A percentile compares a stretch with the other conserved stretches of the same genome.
phyloP scores from a whole-genome alignment of 2,113 vertebrate genomes.

The Bubo scandiacus region DNA sequence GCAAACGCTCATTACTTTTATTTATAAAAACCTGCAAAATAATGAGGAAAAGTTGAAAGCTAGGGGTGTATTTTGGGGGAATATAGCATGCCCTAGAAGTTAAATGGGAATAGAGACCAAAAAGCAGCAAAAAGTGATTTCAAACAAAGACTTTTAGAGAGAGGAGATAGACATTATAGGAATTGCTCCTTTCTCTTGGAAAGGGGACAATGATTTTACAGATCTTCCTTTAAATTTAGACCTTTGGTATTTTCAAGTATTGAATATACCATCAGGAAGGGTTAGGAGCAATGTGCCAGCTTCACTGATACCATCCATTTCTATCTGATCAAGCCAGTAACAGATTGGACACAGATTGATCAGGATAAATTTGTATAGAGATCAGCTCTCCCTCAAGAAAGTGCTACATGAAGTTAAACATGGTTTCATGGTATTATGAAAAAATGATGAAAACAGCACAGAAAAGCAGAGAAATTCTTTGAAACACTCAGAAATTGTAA shows the following conservation, averaged over 20 bases:
- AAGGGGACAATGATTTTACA: not conserved
- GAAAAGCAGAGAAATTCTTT: not conserved
- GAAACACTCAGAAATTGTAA: not conserved
- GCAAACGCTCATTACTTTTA: not conserved
- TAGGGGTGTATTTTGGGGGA: not conserved
- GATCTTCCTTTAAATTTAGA: conserved; percentile 23
- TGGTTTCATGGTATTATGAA: not conserved
- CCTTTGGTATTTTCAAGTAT: conserved; percentile 21
- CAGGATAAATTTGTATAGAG: not conserved
- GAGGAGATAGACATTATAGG: not conserved
- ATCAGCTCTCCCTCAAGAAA: not conserved
- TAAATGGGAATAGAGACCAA: not conserved
- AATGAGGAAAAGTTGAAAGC: not conserved
- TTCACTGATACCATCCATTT: not conserved
- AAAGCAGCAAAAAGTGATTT: not conserved
- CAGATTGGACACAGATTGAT: conserved; percentile 33
- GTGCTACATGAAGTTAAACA: not conserved
- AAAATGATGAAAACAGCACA: not conserved
- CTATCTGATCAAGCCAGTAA: conserved; percentile 23
- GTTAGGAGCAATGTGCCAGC: not conserved
- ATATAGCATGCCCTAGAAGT: not conserved
- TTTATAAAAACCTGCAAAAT: not conserved
- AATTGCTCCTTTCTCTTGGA: not conserved
- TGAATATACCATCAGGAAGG: not conserved
- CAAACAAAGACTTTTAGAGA: not conserved